A percentile compares a stretch with the other conserved stretches of the same genome.
These are phyloP conservation scores for Zapornia atra DNA, from an alignment of 2,113 vertebrate species.

Conservation along the genomic window DNA sequence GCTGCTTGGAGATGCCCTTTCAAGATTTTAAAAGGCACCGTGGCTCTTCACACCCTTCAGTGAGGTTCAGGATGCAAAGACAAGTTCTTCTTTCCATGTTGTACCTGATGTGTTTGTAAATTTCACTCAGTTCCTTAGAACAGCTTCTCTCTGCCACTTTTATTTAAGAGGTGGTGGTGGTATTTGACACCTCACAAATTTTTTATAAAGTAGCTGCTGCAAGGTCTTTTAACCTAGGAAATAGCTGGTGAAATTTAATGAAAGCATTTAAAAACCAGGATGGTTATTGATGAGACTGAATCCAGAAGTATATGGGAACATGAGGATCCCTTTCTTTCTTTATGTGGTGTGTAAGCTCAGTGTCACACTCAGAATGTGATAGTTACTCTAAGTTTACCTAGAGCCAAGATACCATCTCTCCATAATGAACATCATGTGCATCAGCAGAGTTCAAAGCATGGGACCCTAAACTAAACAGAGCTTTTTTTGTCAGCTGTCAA, in stretches of 20 bases:
- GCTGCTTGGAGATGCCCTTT: background rate
- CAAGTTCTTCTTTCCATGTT: background rate
- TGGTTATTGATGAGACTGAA: conserved; percentile 17
- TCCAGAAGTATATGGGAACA: conserved; percentile 24
- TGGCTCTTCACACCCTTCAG: too few species aligned
- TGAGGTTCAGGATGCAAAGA: too few species aligned
- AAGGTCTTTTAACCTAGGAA: conserved; percentile 6
- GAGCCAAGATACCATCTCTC: background rate
- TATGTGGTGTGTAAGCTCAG: background rate
- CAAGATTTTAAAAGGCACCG: background rate
- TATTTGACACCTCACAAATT: conserved; percentile 17
- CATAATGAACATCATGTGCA: background rate
- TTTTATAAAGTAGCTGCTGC: background rate
- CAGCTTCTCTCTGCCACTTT: conserved; percentile 23
- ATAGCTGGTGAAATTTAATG: conserved; percentile 12
- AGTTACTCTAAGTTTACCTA: background rate
- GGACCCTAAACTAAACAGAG: background rate
- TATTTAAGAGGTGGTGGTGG: background rate
- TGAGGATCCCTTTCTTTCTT: conserved; percentile 7
- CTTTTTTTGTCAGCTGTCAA: background rate
- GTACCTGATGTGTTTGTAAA: background rate
- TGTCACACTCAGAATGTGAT: background rate
- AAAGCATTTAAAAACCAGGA: background rate
- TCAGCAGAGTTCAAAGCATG: background rate
- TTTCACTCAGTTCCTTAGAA: background rate